Base-by-base conservation (phyloP, 2,113 vertebrate genomes). In the Corvus hawaiiensis region DNA sequence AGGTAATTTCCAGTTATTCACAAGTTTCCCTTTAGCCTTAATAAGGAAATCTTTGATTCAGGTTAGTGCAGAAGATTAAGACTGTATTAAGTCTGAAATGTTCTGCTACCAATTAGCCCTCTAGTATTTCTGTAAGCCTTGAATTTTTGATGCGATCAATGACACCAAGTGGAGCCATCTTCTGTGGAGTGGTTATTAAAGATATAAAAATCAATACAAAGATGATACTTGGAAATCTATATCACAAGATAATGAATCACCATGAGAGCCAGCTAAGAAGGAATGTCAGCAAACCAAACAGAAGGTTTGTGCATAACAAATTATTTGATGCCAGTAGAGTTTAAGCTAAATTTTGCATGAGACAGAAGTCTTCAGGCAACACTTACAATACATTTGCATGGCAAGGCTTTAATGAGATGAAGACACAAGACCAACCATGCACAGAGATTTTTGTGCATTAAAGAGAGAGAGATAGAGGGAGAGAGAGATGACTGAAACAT, bases 121-220 rank as follows among this genome's bases (percentile, higher is more conserved):
- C 98, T 97, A 97, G 98, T 98, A 97, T 98, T 98, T 98, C 98
- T 98, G 97, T 98, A 98, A 98, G 98, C 97, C 96, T 98, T 98
- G 98, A 98, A 98, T 98, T 98, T 98, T 98, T 98, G 98, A 98
- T 98, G 98, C 92, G 95, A 98, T 98, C 98, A 98, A 98, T 98
- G 98, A 98, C 98, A 98, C 98, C 98, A 96, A 97, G 98, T 97
- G 97, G 98, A 98, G 98, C 97, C 98, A 98, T 98, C 97, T 97
- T 98, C 97, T 98, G 97, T 97, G 97, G 97, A 98, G 98, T 97
- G 97, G 98, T 98, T 98, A 98, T 98, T 98, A 98, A 98, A 98
- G 98, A 98, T 97, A 98, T 98, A 98, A 98, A 98, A 98, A 98
- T 98, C 98, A 98, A 98, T 98, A 97, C 97, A 98, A 98, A 98